phyloP scores from a whole-genome alignment of 1,140 invertebrate genomes.

The Panagrolaimus sp. region DNA sequence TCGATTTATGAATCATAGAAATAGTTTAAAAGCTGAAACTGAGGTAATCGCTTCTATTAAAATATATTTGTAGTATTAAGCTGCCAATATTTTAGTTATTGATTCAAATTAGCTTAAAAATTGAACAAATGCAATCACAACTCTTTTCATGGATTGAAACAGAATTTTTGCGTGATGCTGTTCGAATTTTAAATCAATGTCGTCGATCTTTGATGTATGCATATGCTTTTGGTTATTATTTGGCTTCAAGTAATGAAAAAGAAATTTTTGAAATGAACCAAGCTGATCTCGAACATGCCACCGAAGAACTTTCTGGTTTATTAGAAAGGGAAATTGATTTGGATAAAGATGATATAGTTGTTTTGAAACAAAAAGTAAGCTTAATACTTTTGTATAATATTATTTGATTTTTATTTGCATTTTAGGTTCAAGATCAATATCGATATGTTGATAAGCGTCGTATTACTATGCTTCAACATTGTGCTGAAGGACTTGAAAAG shows the following conservation, averaged over 20 bases:
- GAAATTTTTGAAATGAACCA: conserved; percentile 99
- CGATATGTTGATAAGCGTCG: conserved; percentile 93
- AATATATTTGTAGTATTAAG: too few species aligned
- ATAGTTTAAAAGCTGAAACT: conserved; percentile 92
- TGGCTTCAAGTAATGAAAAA: conserved; percentile 94
- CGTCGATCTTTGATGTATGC: conserved; percentile 97
- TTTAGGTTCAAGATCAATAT: conserved; percentile 87
- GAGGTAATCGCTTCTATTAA: conserved; percentile 65
- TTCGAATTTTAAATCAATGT: conserved; percentile 93
- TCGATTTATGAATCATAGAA: conserved; percentile 98
- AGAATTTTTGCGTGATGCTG: conserved; percentile 92
- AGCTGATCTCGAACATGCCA: conserved; percentile 90
- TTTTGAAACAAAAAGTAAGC: too few species aligned
- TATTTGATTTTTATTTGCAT: neutral
- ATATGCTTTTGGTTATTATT: conserved; percentile 97
- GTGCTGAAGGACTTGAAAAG: conserved; percentile 95
- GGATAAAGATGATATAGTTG: too few species aligned
- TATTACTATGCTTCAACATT: conserved; percentile 87
- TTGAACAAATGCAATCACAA: conserved; percentile 95
- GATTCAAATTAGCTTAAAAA: conserved; percentile 79
- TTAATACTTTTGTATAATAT: too few species aligned
- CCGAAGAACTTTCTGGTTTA: conserved; percentile 92
- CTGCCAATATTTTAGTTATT: neutral
- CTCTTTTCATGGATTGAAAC: conserved; percentile 99
- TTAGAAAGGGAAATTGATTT: conserved; percentile 70